phyloP scores from a whole-genome alignment of 2,888 invertebrate species.

The Acronicta leporina region DNA sequence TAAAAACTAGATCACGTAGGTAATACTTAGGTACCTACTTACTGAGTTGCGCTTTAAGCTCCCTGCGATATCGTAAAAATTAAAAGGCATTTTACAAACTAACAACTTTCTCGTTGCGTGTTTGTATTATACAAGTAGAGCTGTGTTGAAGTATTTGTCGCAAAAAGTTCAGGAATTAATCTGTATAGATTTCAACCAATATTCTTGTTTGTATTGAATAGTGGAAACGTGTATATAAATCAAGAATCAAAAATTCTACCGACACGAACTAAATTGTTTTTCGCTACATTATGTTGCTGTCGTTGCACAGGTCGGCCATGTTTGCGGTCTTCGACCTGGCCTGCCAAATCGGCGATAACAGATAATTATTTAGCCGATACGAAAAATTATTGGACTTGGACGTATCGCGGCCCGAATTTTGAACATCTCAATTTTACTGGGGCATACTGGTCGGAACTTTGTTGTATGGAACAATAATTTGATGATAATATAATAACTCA shows the following conservation, averaged over 20 bases:
- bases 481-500: conserved; percentile 41
- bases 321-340: conserved; percentile 77
- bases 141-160: conserved; percentile 41
- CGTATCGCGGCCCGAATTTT: conserved; percentile 75
- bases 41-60: conserved; percentile 48
- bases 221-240: conserved; percentile 35
- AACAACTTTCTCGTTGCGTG: conserved; percentile 48
- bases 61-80: conserved; percentile 55
- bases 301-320: conserved; percentile 73
- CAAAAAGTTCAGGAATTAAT: conserved; percentile 54
- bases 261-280: conserved; percentile 27
- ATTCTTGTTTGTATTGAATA: conserved; percentile 49
- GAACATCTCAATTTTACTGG: conserved; percentile 80
- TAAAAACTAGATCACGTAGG: conserved; percentile 66
- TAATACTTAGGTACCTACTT: no score
- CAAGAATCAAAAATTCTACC: conserved; percentile 42
- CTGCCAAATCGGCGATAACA: conserved; percentile 82
- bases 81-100: conserved; percentile 54
- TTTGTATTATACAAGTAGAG: conserved; percentile 43
- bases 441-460: conserved; percentile 45
- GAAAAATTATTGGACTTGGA: conserved; percentile 80
- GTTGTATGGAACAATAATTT: conserved; percentile 47
- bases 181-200: conserved; percentile 49
- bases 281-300: conserved; percentile 63
- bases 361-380: conserved; percentile 85